Percentiles rank a stretch among this genome's conserved stretches.
Evolutionary conservation across 2,888 invertebrate species (phyloP).

Genomic region (Lordiphosa fenestrarum): DNA sequence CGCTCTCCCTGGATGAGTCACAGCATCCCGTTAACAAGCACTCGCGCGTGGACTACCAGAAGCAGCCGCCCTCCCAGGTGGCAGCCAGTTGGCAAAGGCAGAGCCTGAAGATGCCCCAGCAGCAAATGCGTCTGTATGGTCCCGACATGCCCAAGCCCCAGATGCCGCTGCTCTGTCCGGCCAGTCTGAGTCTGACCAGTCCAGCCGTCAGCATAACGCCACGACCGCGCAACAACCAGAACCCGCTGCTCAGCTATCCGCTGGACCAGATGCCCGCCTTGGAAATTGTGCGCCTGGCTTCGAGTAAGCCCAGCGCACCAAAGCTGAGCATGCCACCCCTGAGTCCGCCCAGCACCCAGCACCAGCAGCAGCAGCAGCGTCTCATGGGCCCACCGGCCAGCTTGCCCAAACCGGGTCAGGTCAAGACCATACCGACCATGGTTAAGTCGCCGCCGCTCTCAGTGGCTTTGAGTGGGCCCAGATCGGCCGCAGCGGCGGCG

Average conservation of each 20-base stretch:
- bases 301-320: conserved; percentile 30
- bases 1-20: conserved; percentile 75
- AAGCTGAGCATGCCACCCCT: conserved; percentile 34
- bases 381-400: conserved; percentile 82
- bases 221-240: conserved; percentile 19
- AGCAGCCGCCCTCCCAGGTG: conserved; percentile 57
- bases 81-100: conserved; percentile 32
- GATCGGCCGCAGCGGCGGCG: conserved; percentile 32
- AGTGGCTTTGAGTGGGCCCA: conserved; percentile 50
- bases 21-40: conserved; percentile 25
- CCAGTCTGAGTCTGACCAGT: conserved; percentile 27
- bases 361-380: conserved; percentile 45
- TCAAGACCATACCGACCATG: conserved; percentile 72
- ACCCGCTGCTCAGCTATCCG: conserved; percentile 22
- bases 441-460: conserved; percentile 65
- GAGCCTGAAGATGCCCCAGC: conserved; percentile 21
- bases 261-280: conserved; percentile 58
- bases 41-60: conserved; percentile 15
- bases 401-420: conserved; percentile 75
- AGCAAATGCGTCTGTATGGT: conserved; percentile 40
- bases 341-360: conserved; percentile 41
- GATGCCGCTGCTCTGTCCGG: conserved; percentile 43
- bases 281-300: conserved; percentile 75
- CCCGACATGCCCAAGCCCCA: conserved; percentile 36
- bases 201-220: conserved; percentile 49